Evolutionary conservation across 23 tunicate genomes (phyloP).

Genomic region (Ascidia mentula): DNA sequence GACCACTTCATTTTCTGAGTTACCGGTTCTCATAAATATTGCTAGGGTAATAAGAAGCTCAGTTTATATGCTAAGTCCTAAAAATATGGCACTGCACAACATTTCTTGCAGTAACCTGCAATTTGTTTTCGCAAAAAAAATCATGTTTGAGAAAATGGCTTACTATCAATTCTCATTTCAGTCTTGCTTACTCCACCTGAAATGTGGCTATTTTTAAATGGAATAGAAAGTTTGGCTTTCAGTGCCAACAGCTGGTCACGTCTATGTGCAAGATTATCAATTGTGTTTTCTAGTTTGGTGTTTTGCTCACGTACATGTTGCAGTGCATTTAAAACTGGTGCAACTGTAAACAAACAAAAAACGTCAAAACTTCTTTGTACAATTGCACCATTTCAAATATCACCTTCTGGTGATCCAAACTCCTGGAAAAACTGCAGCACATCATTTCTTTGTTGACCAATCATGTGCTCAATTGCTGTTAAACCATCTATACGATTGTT

Average conservation of each 20-base stretch:
- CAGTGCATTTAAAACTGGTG: slow-evolving; percentile 43
- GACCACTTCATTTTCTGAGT: background rate
- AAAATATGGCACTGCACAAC: too few species aligned
- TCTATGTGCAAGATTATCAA: slow-evolving; percentile 58
- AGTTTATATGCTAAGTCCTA: too few species aligned
- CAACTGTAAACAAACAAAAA: slow-evolving; percentile 57
- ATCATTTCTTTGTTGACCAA: slow-evolving; percentile 50
- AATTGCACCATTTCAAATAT: background rate
- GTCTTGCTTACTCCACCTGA: background rate
- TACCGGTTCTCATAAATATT: too few species aligned
- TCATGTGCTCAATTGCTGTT: slow-evolving; percentile 56
- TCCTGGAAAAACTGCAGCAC: slow-evolving; percentile 57
- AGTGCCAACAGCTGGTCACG: slow-evolving; percentile 60
- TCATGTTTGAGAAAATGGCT: slow-evolving; percentile 7
- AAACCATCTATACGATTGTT: slow-evolving; percentile 43
- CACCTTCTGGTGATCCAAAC: slow-evolving; percentile 47
- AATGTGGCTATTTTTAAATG: slow-evolving; percentile 8
- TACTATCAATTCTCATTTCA: background rate
- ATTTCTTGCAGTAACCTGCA: too few species aligned
- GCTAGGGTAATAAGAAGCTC: too few species aligned
- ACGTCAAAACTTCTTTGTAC: background rate
- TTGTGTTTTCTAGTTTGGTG: slow-evolving; percentile 29
- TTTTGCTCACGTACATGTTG: slow-evolving; percentile 55
- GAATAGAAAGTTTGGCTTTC: slow-evolving; percentile 51
- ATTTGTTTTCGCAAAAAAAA: background rate